Percentiles rank a stretch among this genome's conserved stretches.
These are phyloP conservation scores for Caenorhabditis sp. DNA, from an alignment of 2,888 invertebrate genomes.

Conservation along the genomic window DNA sequence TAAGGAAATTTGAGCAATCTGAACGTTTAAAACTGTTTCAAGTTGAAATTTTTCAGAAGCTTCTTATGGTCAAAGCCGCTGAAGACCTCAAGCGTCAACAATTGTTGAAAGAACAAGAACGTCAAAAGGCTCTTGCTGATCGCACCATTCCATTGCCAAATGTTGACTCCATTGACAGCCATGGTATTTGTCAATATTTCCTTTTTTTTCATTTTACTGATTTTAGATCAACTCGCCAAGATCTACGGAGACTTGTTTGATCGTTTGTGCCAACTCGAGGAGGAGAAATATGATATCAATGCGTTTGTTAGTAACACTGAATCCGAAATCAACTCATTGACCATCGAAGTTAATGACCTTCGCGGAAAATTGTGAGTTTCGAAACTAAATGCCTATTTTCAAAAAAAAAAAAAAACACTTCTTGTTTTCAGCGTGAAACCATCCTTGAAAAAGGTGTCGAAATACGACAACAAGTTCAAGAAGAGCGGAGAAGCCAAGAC, in stretches of 20 bases:
- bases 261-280: constrained; percentile 74
- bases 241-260: constrained; percentile 74
- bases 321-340: constrained; percentile 91
- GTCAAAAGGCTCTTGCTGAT: constrained; percentile 92
- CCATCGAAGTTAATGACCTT: constrained; percentile 99
- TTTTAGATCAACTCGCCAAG: constrained; percentile 60
- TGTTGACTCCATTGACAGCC: constrained; percentile 83
- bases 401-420: too few relatives aligned
- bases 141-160: constrained; percentile 88
- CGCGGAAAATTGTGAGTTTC: constrained; percentile 90
- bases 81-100: constrained; percentile 99
- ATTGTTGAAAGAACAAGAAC: constrained; percentile 96
- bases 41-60: constrained; percentile 78
- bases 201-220: neutral
- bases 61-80: constrained; percentile 99
- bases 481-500: constrained; percentile 37
- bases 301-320: constrained; percentile 78
- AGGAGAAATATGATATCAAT: constrained; percentile 94
- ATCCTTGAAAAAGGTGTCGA: constrained; percentile 94
- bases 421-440: constrained; percentile 65
- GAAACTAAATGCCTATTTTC: too few relatives aligned
- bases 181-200: constrained; percentile 78
- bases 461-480: constrained; percentile 90
- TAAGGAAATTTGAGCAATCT: too few relatives aligned
- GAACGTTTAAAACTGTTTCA: too few relatives aligned